A percentile compares a stretch with the other conserved stretches of the same genome.
Conservation (phyloP, 2,113 vertebrate genomes). For the Micromys minutus region DNA sequence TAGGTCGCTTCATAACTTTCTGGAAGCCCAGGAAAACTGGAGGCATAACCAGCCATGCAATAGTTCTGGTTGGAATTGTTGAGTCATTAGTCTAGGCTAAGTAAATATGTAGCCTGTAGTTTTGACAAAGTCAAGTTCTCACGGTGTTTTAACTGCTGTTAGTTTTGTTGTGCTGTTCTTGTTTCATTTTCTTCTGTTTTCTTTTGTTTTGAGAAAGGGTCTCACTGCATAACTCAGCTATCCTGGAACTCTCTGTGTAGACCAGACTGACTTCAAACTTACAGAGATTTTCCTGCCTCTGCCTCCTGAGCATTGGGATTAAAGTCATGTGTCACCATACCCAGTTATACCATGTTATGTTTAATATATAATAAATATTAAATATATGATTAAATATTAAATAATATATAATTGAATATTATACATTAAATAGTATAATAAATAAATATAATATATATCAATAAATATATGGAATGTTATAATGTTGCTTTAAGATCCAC, state of each 20-base stretch:
- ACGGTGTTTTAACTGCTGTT: neutral
- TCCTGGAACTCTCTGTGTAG: neutral
- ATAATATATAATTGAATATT: too few relatives aligned
- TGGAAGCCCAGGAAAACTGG: neutral
- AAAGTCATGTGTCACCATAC: neutral
- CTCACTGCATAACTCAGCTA: neutral
- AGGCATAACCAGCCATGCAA: neutral
- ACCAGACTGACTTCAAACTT: neutral
- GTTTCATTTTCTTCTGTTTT: too few relatives aligned
- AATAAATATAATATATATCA: too few relatives aligned
- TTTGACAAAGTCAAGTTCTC: neutral
- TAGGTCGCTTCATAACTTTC: neutral
- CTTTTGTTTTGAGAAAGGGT: neutral
- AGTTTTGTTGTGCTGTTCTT: neutral
- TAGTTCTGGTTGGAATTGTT: neutral
- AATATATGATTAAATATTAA: too few relatives aligned
- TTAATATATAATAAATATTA: neutral
- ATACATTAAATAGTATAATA: too few relatives aligned
- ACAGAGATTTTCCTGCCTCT: neutral
- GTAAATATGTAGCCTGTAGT: neutral
- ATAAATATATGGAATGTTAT: neutral
- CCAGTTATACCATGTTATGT: neutral
- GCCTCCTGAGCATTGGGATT: neutral
- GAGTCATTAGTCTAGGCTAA: neutral
- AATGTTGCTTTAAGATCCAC: neutral